Conservation (phyloP, 2,113 vertebrate species). For the Megaleporinus macrocephalus region DNA sequence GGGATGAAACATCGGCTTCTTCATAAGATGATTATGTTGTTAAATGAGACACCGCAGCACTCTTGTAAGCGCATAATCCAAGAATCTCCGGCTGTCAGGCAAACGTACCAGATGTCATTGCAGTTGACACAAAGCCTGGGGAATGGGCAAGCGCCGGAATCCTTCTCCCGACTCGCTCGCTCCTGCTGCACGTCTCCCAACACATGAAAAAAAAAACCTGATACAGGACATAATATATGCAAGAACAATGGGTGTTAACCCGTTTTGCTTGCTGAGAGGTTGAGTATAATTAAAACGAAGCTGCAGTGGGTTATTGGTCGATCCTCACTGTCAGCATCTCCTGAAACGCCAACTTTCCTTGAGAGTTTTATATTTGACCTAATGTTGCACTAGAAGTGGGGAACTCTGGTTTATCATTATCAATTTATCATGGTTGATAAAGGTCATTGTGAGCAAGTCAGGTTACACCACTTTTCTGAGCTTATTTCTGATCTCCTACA, state of each 20-base stretch:
- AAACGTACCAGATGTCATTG: slow-evolving; percentile 76
- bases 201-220: not conserved
- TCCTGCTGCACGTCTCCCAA: not conserved
- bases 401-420: too few species aligned
- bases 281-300: not conserved
- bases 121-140: slow-evolving; percentile 68
- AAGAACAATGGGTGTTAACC: not conserved
- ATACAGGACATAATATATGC: not conserved
- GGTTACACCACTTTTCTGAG: too few species aligned
- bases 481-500: too few species aligned
- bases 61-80: slow-evolving; percentile 78
- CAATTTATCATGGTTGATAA: too few species aligned
- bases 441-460: too few species aligned
- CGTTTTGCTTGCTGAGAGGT: not conserved
- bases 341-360: too few species aligned
- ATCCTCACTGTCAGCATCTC: too few species aligned
- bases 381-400: too few species aligned
- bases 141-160: slow-evolving; percentile 63
- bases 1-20: slow-evolving; percentile 69
- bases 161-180: slow-evolving; percentile 21
- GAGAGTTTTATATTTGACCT: too few species aligned
- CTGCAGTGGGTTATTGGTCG: not conserved
- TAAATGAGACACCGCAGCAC: slow-evolving; percentile 77
- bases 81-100: slow-evolving; percentile 73
- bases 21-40: slow-evolving; percentile 76